Conservation (phyloP, 2,113 vertebrate species). For the Chamaetylas fuelleborni region DNA sequence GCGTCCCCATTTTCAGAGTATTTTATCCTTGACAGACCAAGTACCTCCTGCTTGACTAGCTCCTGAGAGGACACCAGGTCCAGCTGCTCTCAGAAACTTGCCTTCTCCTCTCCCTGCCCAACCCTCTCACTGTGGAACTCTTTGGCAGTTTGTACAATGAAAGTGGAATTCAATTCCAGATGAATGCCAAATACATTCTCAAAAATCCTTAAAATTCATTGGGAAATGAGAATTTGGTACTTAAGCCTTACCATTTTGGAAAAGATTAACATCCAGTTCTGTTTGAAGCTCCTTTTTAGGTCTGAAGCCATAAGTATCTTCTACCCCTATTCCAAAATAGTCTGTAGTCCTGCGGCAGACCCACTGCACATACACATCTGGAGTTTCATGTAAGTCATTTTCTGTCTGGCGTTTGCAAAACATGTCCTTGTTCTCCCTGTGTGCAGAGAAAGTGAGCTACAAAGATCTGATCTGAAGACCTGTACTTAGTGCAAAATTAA, state of each 20-base stretch:
- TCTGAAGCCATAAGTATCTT: slow-evolving; percentile 49
- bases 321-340: accelerated
- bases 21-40: background rate
- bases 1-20: background rate
- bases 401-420: background rate
- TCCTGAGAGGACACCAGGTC: background rate
- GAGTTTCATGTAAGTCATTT: background rate
- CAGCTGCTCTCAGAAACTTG: background rate
- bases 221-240: background rate
- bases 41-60: background rate
- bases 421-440: background rate
- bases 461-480: background rate
- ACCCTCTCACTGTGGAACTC: background rate
- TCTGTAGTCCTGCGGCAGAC: background rate
- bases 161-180: background rate
- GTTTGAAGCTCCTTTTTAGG: slow-evolving; percentile 24
- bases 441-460: background rate
- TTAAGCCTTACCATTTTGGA: slow-evolving; percentile 68
- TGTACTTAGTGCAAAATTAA: background rate
- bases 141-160: background rate
- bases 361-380: background rate
- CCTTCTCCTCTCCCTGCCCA: background rate
- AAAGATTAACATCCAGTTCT: slow-evolving; percentile 41
- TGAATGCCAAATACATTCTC: background rate
- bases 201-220: background rate